phyloP scores from a whole-genome alignment of 1,140 invertebrate genomes.

The Drosophila mojavensis region DNA sequence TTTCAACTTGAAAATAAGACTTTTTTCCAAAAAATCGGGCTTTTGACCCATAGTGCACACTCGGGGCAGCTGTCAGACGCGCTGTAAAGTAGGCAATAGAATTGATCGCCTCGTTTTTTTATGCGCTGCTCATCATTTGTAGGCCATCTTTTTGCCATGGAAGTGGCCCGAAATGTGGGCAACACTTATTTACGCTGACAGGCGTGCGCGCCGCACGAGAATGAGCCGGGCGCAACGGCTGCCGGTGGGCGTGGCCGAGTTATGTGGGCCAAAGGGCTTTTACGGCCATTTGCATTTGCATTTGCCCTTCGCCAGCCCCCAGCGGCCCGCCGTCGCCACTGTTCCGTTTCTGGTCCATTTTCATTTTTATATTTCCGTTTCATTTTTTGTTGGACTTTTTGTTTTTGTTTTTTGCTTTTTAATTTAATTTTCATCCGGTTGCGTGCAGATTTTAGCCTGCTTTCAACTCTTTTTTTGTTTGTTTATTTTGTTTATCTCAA shows the following conservation, averaged over 20 bases:
- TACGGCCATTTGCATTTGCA: slow-evolving; percentile 55
- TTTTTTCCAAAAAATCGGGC: no score
- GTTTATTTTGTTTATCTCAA: slow-evolving; percentile 19
- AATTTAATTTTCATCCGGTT: slow-evolving; percentile 47
- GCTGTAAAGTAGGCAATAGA: slow-evolving; percentile 32
- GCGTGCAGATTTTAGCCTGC: slow-evolving; percentile 29
- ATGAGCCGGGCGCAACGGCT: no score
- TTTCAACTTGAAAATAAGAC: no score
- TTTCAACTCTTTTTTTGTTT: slow-evolving; percentile 23
- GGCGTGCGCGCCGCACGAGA: not conserved
- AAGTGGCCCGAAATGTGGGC: slow-evolving; percentile 37
- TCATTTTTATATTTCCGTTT: no score
- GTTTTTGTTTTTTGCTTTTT: slow-evolving; percentile 24
- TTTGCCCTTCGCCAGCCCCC: slow-evolving; percentile 24
- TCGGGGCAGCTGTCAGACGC: not conserved
- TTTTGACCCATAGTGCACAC: no score
- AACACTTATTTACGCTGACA: slow-evolving; percentile 52
- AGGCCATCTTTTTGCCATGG: slow-evolving; percentile 42
- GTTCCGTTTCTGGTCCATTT: not conserved
- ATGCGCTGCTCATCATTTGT: slow-evolving; percentile 52
- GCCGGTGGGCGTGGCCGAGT: not conserved
- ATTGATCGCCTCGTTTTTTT: slow-evolving; percentile 28
- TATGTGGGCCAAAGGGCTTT: slow-evolving; percentile 52
- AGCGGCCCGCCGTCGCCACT: not conserved
- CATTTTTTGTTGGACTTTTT: not conserved